Evolutionary conservation across 2,888 invertebrate species (phyloP), one percentile per base, ranked within the genome.

Genomic region (Hirtodrosophila cameraria): DNA sequence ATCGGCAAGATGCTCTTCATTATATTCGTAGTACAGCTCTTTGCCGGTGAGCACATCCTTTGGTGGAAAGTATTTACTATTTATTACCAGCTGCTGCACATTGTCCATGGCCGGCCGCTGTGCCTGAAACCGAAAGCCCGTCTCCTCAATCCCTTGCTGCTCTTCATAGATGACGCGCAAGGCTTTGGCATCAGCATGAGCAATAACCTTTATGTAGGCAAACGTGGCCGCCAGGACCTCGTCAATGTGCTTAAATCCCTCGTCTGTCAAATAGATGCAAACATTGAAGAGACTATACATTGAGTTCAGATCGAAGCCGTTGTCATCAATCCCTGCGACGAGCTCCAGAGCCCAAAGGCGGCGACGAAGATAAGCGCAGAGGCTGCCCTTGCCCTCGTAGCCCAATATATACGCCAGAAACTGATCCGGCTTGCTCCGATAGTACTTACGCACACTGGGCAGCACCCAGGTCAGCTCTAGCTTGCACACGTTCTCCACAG

Each of bases 341-440:
- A 96, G 92, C 5, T 93, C 93, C 4, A 96, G 89, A 1, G 94
- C 95, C 96, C 96, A 96, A 23, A 96, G 93, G 0, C 62, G 69
- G 0, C 94, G 94, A 55, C 94, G 93, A 15, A 97, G 91, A 87
- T 94, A 96, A 0, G 95, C 94, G 1, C 96, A 93, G n/a, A 97
- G 91, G 73, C 96, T 96, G 53, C 96, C 96, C 81, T 94, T 93
- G 1, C 97, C 97, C 90, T 98, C 97, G 89, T 97, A 95, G 0
- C 96, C 96, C 3, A 97, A 90, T n/a, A 97, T 89, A 90, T 94
- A 94, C 0, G 95, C 94, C 3, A 97, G 90, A 85, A 97, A 97
- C 61, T 95, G 91, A 60, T 94, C 91, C 18, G 92, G 91, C 42
- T 91, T 91, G 52, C 85, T 87, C 66, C 86, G 89, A 71, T 90